Evolutionary conservation across 1,140 invertebrate genomes (phyloP).

Genomic region (Listronotus oregonensis): DNA sequence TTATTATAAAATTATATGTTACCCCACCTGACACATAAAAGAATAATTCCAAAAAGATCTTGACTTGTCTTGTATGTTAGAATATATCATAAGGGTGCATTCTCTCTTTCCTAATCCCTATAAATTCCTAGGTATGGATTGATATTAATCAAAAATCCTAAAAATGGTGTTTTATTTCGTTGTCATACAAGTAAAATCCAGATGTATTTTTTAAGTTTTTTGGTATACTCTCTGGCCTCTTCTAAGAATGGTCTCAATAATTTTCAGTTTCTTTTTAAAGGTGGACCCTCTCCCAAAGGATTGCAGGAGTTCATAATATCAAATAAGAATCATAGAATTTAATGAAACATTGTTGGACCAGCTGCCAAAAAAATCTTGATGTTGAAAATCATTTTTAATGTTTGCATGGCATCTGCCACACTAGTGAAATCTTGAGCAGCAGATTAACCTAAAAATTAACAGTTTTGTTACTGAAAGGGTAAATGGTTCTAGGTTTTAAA

Average conservation of each 20-base stretch:
- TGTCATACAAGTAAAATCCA: not conserved
- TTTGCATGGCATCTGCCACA: not conserved
- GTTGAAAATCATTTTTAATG: not conserved
- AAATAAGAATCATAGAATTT: not conserved
- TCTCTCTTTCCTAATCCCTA: no score
- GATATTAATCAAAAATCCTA: no score
- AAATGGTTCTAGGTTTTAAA: no score
- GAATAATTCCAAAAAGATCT: not conserved
- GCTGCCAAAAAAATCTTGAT: not conserved
- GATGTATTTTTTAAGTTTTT: not conserved
- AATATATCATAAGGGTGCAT: not conserved
- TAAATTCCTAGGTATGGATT: not conserved
- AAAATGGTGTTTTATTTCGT: not conserved
- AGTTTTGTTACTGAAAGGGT: no score
- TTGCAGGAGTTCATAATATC: slow-evolving; percentile 1
- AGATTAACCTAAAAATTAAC: no score
- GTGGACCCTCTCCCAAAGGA: slow-evolving; percentile 37
- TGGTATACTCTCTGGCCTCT: not conserved
- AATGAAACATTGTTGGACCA: not conserved
- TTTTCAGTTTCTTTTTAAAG: slow-evolving; percentile 26
- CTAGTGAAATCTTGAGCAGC: no score
- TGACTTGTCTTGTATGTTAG: no score
- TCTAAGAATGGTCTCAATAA: slow-evolving; percentile 25
- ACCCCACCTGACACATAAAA: not conserved
- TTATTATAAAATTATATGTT: no score